A percentile compares a stretch with the other conserved stretches of the same genome.
phyloP scores from a whole-genome alignment of 2,888 invertebrate species.

The Ceramica pisi region DNA sequence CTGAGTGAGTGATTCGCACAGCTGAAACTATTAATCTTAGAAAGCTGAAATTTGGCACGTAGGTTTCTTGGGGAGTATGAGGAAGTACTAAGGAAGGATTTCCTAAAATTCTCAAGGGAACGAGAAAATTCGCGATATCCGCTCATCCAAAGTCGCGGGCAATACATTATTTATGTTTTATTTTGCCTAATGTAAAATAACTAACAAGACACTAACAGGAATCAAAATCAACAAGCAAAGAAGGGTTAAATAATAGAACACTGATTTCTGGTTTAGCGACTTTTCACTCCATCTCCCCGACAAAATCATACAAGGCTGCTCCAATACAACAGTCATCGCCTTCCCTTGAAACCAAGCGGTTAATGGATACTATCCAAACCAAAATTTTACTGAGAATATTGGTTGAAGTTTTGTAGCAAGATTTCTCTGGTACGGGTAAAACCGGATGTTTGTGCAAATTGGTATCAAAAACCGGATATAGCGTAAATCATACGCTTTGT shows the following conservation, averaged over 20 bases:
- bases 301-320: not conserved
- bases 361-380: not conserved
- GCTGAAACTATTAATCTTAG: too few relatives aligned
- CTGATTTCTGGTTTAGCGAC: not conserved
- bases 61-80: too few relatives aligned
- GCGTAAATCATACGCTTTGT: conserved; percentile 57
- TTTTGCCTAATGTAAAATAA: not conserved
- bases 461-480: conserved; percentile 59
- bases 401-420: not conserved
- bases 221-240: not conserved
- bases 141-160: too few relatives aligned
- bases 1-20: too few relatives aligned
- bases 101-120: too few relatives aligned
- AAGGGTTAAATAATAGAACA: not conserved
- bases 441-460: conserved; percentile 69
- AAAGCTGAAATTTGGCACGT: too few relatives aligned
- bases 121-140: too few relatives aligned
- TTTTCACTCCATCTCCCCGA: too few relatives aligned
- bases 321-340: not conserved
- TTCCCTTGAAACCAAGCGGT: not conserved
- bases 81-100: too few relatives aligned
- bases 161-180: too few relatives aligned
- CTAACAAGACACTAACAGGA: not conserved
- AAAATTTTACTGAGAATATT: not conserved
- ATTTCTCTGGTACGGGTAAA: conserved; percentile 16